phyloP scores from a whole-genome alignment of 1,140 invertebrate species.

The Ruditapes philippinarum region DNA sequence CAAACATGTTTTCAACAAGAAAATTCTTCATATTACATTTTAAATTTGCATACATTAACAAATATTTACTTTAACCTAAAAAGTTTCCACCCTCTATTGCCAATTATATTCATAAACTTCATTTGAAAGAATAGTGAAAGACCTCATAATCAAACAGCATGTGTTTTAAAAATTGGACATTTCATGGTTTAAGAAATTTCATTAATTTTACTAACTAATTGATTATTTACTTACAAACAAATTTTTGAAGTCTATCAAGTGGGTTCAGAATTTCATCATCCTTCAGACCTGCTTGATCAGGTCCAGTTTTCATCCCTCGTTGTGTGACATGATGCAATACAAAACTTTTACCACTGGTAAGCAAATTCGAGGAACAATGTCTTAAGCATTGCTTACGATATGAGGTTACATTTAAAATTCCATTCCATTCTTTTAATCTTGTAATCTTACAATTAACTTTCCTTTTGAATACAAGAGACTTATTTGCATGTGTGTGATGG shows the following conservation, averaged over 20 bases:
- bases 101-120: no score
- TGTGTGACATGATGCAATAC: not conserved
- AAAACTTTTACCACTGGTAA: not conserved
- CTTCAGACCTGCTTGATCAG: not conserved
- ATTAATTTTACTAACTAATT: no score
- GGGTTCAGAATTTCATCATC: not conserved
- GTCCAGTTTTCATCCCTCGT: not conserved
- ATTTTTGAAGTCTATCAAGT: slow-evolving; percentile 2
- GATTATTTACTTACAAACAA: not conserved
- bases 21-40: no score
- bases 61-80: no score
- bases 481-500: not conserved
- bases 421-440: not conserved
- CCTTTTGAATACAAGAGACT: not conserved
- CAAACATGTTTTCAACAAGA: no score
- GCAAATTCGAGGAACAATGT: not conserved
- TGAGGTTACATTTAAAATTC: not conserved
- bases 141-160: no score
- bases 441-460: not conserved
- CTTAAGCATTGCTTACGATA: not conserved
- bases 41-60: no score
- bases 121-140: no score
- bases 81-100: no score
- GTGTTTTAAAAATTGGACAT: no score
- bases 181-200: no score